Conservation (phyloP, 2,888 invertebrate genomes). For the Trachelus iudaicus region DNA sequence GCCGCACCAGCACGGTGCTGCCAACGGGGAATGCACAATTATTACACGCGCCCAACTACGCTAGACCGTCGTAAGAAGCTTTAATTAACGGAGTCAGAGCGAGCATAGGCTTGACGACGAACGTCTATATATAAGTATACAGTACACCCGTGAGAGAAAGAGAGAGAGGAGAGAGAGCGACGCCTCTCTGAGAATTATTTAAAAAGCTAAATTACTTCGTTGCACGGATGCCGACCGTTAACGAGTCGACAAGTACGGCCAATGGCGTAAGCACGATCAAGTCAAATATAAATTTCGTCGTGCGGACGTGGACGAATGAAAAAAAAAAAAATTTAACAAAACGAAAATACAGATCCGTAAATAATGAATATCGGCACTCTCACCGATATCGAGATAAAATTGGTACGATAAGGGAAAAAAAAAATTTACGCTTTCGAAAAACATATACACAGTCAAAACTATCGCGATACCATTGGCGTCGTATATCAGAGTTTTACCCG, state of each 20-base stretch:
- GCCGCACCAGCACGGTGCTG: conserved; percentile 32
- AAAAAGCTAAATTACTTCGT: background rate
- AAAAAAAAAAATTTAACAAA: background rate
- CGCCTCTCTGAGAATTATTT: background rate
- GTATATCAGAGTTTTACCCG: background rate
- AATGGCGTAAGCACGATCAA: conserved; percentile 14
- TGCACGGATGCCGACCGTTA: conserved; percentile 25
- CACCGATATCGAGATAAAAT: too few relatives aligned
- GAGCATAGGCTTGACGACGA: background rate
- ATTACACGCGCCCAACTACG: conserved; percentile 26
- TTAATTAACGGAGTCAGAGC: conserved; percentile 39
- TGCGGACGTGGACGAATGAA: accelerated
- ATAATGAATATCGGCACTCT: too few relatives aligned
- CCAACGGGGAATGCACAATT: conserved; percentile 48
- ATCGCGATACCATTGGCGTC: background rate
- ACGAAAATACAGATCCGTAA: too few relatives aligned
- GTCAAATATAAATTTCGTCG: background rate
- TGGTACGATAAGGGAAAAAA: background rate
- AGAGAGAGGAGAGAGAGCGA: background rate
- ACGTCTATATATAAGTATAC: background rate
- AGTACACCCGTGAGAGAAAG: background rate
- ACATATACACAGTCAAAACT: background rate
- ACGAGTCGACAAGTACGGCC: conserved; percentile 15
- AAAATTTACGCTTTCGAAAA: background rate
- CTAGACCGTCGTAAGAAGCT: conserved; percentile 39